Conservation (phyloP, 1,140 invertebrate genomes). For the Drosophila ficusphila region DNA sequence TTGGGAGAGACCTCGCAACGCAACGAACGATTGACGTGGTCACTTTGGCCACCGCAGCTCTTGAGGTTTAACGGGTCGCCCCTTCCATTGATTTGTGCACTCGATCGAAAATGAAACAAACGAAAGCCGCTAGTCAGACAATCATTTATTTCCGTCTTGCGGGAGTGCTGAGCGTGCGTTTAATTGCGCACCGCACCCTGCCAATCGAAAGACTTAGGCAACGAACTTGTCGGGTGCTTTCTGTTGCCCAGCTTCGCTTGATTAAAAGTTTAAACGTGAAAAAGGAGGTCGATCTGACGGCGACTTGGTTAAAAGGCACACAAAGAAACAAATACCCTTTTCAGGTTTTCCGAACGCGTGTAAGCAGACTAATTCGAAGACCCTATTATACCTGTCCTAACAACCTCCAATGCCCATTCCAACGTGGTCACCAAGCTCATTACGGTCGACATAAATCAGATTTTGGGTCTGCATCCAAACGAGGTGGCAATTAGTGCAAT, state of each 20-base stretch:
- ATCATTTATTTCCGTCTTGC: constrained; percentile 46
- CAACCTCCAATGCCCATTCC: background rate
- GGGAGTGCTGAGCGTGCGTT: constrained; percentile 30
- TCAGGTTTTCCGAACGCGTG: no score
- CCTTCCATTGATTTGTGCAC: constrained; percentile 48
- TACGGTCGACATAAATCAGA: constrained; percentile 42
- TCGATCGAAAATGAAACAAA: constrained; percentile 50
- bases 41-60: constrained; percentile 2
- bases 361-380: background rate
- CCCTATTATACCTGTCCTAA: constrained; percentile 7
- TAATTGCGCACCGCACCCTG: constrained; percentile 54
- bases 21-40: constrained; percentile 27
- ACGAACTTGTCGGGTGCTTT: constrained; percentile 26
- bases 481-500: constrained; percentile 54
- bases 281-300: background rate
- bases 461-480: constrained; percentile 34
- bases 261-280: constrained; percentile 45
- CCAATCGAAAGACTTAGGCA: constrained; percentile 24
- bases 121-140: constrained; percentile 20
- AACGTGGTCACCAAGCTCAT: constrained; percentile 28
- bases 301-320: background rate
- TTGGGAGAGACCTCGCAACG: constrained; percentile 23
- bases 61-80: background rate
- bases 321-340: constrained; percentile 7
- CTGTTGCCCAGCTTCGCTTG: constrained; percentile 9